A percentile compares a stretch with the other conserved stretches of the same genome.
Conservation (phyloP, 2,888 invertebrate species). For the Poecilus cupreus region DNA sequence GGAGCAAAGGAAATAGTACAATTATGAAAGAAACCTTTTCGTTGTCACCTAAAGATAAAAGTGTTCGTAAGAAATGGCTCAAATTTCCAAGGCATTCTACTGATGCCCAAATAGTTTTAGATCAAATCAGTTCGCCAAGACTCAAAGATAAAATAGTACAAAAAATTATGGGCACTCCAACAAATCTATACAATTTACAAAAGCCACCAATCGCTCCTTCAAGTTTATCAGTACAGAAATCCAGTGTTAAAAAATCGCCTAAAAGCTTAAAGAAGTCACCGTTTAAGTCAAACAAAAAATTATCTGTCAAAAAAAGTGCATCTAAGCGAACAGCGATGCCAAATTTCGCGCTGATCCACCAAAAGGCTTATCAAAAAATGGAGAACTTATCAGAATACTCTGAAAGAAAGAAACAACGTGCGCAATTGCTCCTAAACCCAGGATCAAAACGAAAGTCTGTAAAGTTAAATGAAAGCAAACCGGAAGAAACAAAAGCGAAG, state of each 20-base stretch:
- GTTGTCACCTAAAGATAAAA: neutral
- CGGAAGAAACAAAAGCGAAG: constrained; percentile 26
- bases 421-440: constrained; percentile 70
- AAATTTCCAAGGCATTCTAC: constrained; percentile 36
- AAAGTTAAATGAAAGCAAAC: neutral
- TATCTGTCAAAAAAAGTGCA: neutral
- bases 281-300: neutral
- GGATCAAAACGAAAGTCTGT: neutral
- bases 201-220: neutral
- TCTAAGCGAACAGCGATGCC: constrained; percentile 75
- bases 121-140: constrained; percentile 34
- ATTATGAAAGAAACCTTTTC: neutral
- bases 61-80: constrained; percentile 44
- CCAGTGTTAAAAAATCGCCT: neutral
- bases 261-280: constrained; percentile 8
- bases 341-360: constrained; percentile 82
- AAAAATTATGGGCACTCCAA: constrained; percentile 16
- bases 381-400: constrained; percentile 81
- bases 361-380: constrained; percentile 80
- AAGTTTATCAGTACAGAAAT: neutral
- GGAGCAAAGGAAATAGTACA: neutral
- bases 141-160: constrained; percentile 3
- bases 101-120: constrained; percentile 26
- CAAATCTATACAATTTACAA: constrained; percentile 15
- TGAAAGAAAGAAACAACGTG: constrained; percentile 72